Base-by-base conservation (phyloP, 2,797 vertebrate genomes). In the Smutsia gigantea region DNA sequence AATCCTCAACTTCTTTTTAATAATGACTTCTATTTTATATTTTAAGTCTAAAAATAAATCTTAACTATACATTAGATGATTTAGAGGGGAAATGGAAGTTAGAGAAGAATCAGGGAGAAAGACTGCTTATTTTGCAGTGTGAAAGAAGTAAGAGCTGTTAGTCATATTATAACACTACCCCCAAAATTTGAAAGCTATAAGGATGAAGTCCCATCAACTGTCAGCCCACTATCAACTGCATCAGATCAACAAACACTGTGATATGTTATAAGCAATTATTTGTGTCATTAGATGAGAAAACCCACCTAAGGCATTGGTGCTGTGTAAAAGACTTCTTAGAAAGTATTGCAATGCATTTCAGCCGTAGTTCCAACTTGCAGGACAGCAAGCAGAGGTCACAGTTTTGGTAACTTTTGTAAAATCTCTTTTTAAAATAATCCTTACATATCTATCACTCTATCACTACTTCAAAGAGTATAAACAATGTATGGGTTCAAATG, bases 11-110 rank as follows among this genome's bases (percentile, higher is more conserved):
- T 82, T 92, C 31, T 66, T 93, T 74, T 79, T 39, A 64, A 23
- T 74, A 72, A 10, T 92, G 23, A 83, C 55, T 72, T 94, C n/a
- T 49, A 37, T n/a, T 81, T 92, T 75, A 92, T 83, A 79, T 25
- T 49, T 83, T 2, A 96, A 83, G 15, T 51, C 81, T 68, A n/a
- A 37, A 92, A 75, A n/a, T 49, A 46, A 46, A n/a, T 37, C 53
- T 34, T 84, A 78, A 34, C 64, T 42, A 18, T 31, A 87, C 5
- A 3, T 74, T 71, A 94, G 51, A 49, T 49, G 87, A 84, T 63
- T 15, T 68, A 72, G 13, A 81, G 46, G 86, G 23, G 34, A 29
- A 46, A 4, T 21, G 7, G 15, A 68, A 83, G 29, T 83, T 34
- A 78, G 31, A 75, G 57, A 66, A 59, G 18, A 66, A 72, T 61